Evolutionary conservation across 2,113 vertebrate species (phyloP), one percentile per base, ranked within the genome.

Genomic region (Leuciscus idus): DNA sequence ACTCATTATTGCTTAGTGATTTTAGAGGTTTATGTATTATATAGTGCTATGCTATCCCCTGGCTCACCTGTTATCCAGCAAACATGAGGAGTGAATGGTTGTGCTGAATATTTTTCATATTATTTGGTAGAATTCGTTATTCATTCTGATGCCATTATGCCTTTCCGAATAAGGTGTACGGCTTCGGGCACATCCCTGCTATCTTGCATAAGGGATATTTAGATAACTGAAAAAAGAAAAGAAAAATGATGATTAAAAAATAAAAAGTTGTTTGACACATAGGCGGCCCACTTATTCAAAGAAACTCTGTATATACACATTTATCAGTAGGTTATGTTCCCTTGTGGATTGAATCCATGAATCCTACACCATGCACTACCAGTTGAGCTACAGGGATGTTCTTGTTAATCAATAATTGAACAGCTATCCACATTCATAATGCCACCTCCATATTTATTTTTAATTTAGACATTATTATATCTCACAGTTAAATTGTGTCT

Each of bases 391-490:
- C 39, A 73, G 70, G 36, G 21, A 26, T 1, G 19, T 43, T 23
- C 4, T 72, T 23, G 68, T 8, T 23, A 43, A 74, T 46, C 39
- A 46, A n/a, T 46, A 48, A 48, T 52, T 77, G 50, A 83, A 50
- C 50, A 82, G 59, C 62, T 36, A 39, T 46, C 50, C 66, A 73
- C 57, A 59, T 78, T 64, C 30, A 4, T 72, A 80, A 85, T 50
- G 36, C 28, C 70, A 75, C n/a, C 70, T 74, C 36, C 33, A 70
- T 12, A n/a, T 70, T 50, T 70, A 62, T 83, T 39, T 57, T 50
- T 46, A 15, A 73, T 46, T 73, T n/a, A 46, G 21, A 26, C 78
- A 50, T 88, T 64, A 82, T 83, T 83, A 55, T 80, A 43, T 88
- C 62, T 61, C 72, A 81, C 76, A 23, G 11, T 79, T 81, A 81